Percentiles rank a stretch among this genome's conserved stretches.
phyloP scores from a whole-genome alignment of 2,113 vertebrate genomes.

The Crypturellus undulatus region DNA sequence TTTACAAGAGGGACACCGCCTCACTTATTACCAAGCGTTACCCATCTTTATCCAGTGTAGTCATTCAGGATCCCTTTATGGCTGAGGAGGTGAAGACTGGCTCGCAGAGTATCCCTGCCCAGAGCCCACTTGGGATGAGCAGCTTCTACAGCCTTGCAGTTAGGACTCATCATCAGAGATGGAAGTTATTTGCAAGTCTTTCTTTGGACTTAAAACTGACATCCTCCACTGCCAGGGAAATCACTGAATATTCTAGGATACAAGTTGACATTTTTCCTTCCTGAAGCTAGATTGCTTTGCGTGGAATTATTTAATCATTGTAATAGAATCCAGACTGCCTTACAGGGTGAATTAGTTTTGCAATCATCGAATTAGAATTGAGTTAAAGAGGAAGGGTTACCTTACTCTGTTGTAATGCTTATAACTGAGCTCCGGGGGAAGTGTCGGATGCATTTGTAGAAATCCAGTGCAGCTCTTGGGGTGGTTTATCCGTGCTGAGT shows the following conservation, averaged over 20 bases:
- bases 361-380: conserved; percentile 14
- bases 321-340: conserved; percentile 53
- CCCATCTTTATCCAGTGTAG: neutral
- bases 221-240: neutral
- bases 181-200: neutral
- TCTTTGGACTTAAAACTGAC: neutral
- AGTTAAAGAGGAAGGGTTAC: conserved; percentile 32
- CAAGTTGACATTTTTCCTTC: conserved; percentile 11
- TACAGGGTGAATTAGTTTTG: conserved; percentile 30
- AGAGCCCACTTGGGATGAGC: neutral
- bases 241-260: neutral
- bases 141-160: neutral
- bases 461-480: conserved; percentile 47
- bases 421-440: conserved; percentile 4
- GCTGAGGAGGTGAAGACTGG: neutral
- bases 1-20: neutral
- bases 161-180: neutral
- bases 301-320: conserved; percentile 58
- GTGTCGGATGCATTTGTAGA: neutral
- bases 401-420: neutral
- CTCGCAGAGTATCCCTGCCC: neutral
- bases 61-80: neutral
- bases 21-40: neutral
- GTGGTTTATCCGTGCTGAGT: neutral
- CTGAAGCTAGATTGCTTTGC: conserved; percentile 65